Base-by-base conservation (phyloP, 2,888 invertebrate genomes). In the Spodoptera littoralis region DNA sequence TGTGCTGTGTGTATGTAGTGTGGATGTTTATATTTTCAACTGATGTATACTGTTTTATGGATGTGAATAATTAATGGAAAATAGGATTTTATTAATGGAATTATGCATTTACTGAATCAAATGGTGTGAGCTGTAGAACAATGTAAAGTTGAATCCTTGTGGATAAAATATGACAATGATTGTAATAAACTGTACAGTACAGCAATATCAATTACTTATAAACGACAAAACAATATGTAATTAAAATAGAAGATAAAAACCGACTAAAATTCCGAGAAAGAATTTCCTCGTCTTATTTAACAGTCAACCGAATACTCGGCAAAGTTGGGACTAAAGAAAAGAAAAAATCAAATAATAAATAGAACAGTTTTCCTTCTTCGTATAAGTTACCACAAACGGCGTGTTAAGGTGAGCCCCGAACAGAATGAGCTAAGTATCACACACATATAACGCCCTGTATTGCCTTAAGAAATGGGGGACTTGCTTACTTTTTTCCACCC, bases 381-480 rank as follows among this genome's bases (percentile, higher is more conserved):
- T 87, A 86, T 71, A 90, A 84, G 84, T 84, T 82, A 83, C 93
- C 93, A 84, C 92, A 89, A 93, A 92, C 91, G 90, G 84, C 88
- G 91, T 92, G 93, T 91, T 89, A 90, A 91, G 91, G 93, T 90
- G 84, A 85, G 79, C 88, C 87, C 81, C 84, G 83, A 76, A 84
- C 84, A 80, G 86, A 90, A 88, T 88, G 86, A 80, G 81, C 83
- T 82, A 83, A 88, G 87, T 89, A 91, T 89, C 91, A 89, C 89
- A 91, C 86, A 91, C 88, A 87, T 86, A 91, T 84, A 90, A 83
- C 85, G 82, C 75, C 78, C 76, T 80, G 85, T 85, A 88, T 84
- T 82, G 92, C 91, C 92, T 87, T 84, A 85, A 92, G 93, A 84
- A 91, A 93, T 85, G 84, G 91, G 92, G 90, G 88, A 88, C 89